Base-by-base conservation (phyloP, 2,888 invertebrate genomes). In the Aquatica leii region DNA sequence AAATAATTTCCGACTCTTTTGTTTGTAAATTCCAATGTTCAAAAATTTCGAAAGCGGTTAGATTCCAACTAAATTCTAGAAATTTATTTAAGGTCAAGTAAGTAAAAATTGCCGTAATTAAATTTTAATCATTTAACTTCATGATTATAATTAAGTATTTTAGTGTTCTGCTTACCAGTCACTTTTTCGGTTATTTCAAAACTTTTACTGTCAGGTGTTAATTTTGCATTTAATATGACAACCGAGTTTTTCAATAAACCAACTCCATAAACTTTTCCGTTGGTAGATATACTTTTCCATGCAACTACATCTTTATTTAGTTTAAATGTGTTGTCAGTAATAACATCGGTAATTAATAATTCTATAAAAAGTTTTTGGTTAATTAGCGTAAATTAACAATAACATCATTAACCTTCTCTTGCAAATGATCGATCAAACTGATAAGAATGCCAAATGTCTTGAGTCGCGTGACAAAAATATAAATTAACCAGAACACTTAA, bases 401-500 rank as follows among this genome's bases (percentile, higher is more conserved):
- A 14, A 21, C 12, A 57, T 24, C 43, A 15, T 24, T 53, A 75
- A 83, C 84, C 83, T 78, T 83, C 82, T 62, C 82, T 82, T 49
- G 77, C 77, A 59, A 74, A 69, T 4, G 75, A 79, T 1, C 75
- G 74, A 37, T 71, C 74, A 62, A 78, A 78, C 70, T 79, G 77
- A 64, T 81, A 80, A 2, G 77, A 74, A 65, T 80, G 71, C 81
- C 65, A 80, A 79, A 61, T 53, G 8, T 17, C 6, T 18, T 57
- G 12, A 35, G 21, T 21, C 18, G 11, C 35, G 14, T 11, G 12
- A 51, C 58, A 58, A 14, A 6, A 52, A 35, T 49, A 24, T n/a
- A 31, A 54, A 49, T 46, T 56, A 17, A 48, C 21, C 41, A 49
- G 62, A 64, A 43, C 55, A 65, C 61, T 34, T 52, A 58, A 52